These are phyloP conservation scores for Fulica atra DNA, from an alignment of 2,113 vertebrate species.

Conservation along the genomic window DNA sequence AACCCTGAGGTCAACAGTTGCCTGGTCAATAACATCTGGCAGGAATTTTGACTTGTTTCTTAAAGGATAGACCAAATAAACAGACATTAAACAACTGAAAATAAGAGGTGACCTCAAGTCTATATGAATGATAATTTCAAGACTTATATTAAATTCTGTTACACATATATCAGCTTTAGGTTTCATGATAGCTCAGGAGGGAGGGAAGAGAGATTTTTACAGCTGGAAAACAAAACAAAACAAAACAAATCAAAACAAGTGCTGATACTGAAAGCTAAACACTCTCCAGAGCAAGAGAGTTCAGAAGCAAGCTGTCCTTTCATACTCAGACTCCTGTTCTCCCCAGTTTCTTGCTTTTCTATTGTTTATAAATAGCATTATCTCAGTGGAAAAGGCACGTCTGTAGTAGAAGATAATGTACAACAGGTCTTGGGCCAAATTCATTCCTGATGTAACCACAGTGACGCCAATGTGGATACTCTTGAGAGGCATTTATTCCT, in stretches of 20 bases:
- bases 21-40: not conserved
- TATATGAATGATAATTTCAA: not conserved
- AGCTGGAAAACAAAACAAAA: not conserved
- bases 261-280: not conserved
- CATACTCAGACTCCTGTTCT: not conserved
- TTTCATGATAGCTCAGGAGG: not conserved
- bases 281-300: not conserved
- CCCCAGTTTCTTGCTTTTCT: not conserved
- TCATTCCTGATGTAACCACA: not conserved
- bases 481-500: constrained; percentile 4
- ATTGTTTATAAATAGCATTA: not conserved
- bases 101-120: not conserved
- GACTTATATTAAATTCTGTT: not conserved
- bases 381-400: not conserved
- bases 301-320: not conserved
- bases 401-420: not conserved
- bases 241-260: not conserved
- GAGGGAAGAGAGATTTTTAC: not conserved
- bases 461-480: constrained; percentile 6
- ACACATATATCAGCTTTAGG: not conserved
- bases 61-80: not conserved
- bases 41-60: not conserved
- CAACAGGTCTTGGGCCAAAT: not conserved
- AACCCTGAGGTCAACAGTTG: not conserved
- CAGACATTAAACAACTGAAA: not conserved